Base-by-base conservation (phyloP, 1,140 invertebrate species). In the Amyelois transitella region DNA sequence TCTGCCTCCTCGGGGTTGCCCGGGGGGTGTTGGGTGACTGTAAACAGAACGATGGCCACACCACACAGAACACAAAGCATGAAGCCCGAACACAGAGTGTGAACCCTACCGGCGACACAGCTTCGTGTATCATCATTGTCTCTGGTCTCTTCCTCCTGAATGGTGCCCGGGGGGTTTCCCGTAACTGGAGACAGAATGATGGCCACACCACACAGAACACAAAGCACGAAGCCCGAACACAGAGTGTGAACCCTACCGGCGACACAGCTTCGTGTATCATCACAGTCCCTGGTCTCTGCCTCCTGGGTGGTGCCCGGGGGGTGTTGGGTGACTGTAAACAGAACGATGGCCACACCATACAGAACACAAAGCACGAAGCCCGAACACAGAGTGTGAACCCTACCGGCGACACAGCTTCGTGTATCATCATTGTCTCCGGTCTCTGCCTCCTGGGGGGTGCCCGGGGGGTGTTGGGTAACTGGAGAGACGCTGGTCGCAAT, bases 401-500 rank as follows among this genome's bases (percentile, higher is more conserved):
- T 49, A 48, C 51, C 56, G 22, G 43, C 19, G 24, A n/a, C 19
- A 67, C 43, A 8, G 70, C 64, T 25, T 80, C 75, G 55, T 75
- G 68, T 25, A 83, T 51, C 12, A 81, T 56, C 44, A 84, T 59
- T 4, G 81, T 82, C 44, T 73, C 77, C 17, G 79, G 81, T 0
- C 81, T 53, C 0, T 57, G 61, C n/a, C 57, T 25, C 57, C 54
- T 55, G 53, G 25, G 28, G 55, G 54, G 49, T 50, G 25, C 43
- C 49, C 8, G 6, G 12, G 38, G 2, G 63, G 58, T 38, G 19
- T 71, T 58, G n/a, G 51, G 18, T 43, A 75, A 74, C 66, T 81
- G 79, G 53, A 82, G 74, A 2, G 77, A 81, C 64, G 53, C 0
- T 54, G 58, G 21, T 38, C 44, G 43, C 10, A 20, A 2, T 44